Base-by-base conservation (phyloP, 2,888 invertebrate genomes). In the Deilephila porcellus region DNA sequence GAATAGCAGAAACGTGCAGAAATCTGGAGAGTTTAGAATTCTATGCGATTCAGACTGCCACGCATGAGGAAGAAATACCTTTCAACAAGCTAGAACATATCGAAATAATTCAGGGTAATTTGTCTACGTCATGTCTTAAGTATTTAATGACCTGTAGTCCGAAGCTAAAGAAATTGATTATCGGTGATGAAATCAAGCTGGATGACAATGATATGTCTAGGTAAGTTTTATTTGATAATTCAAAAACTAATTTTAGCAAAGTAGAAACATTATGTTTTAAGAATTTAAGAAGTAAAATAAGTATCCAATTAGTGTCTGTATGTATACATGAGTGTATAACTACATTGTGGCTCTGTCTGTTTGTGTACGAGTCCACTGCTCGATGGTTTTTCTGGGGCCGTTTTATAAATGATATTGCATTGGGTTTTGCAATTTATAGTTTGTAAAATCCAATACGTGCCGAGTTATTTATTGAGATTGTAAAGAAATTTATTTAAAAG, bases 181-280 rank as follows among this genome's bases (percentile, higher is more conserved):
- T 97, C 2, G 96, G 96, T 0, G 96, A 97, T 82, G 95, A 95
- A 79, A 94, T 97, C 19, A 95, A 95, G 76, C 91, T 97, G 82
- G 96, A 95, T 73, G 97, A 97, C 84, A 96, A 96, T 74, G 97
- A 97, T 86, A 95, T 97, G 84, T 90, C 95, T 60, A 93, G 96
- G 96, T 96, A 87, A 88, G 90, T 82, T 25, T 67, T 56, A 32
- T 70, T 75, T 64, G 29, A 62, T 70, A 70, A 71, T 73, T 73
- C 70, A 53, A 72, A 14, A 45, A 45, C 45, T 45, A 45, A 45
- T 45, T 45, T 45, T 45, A 45, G 14, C 45, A 45, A 45, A 37
- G 6, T 37, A 37, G 7, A 37, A 45, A 45, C 2, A 14, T 37
- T 7, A 37, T 45, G 45, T 45, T 45, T 11, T 14, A 45, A 45